These are phyloP conservation scores for Maconellicoccus hirsutus DNA, from an alignment of 1,140 invertebrate species.

Conservation along the genomic window DNA sequence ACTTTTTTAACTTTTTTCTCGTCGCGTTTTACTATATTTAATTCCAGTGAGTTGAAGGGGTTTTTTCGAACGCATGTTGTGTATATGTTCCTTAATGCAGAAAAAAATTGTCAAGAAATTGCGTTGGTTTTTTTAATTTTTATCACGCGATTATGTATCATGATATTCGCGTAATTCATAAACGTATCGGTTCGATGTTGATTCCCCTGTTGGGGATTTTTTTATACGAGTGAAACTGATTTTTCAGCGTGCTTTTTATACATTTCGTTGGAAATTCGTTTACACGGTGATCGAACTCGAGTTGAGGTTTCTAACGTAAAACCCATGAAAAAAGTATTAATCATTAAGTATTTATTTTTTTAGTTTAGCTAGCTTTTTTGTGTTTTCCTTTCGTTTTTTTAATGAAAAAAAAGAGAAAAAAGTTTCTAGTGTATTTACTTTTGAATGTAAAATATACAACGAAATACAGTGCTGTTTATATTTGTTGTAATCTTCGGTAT, in stretches of 20 bases:
- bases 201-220: too few species aligned
- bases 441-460: background rate
- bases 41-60: background rate
- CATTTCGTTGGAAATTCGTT: too few species aligned
- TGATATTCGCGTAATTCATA: too few species aligned
- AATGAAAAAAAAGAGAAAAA: conserved; percentile 4
- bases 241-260: too few species aligned
- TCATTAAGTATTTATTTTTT: conserved; percentile 6
- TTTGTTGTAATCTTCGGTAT: background rate
- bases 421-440: background rate
- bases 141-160: too few species aligned
- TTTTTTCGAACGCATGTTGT: background rate
- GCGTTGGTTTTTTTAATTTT: too few species aligned
- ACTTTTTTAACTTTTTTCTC: background rate
- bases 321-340: background rate
- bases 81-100: too few species aligned
- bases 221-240: too few species aligned
- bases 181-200: too few species aligned
- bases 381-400: background rate
- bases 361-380: background rate
- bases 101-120: too few species aligned
- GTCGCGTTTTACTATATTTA: conserved; percentile 5
- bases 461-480: background rate
- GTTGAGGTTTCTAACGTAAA: too few species aligned
- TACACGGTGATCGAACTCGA: too few species aligned